Conservation (phyloP, 2,113 vertebrate genomes). For the Anarhynchus alexandrinus region DNA sequence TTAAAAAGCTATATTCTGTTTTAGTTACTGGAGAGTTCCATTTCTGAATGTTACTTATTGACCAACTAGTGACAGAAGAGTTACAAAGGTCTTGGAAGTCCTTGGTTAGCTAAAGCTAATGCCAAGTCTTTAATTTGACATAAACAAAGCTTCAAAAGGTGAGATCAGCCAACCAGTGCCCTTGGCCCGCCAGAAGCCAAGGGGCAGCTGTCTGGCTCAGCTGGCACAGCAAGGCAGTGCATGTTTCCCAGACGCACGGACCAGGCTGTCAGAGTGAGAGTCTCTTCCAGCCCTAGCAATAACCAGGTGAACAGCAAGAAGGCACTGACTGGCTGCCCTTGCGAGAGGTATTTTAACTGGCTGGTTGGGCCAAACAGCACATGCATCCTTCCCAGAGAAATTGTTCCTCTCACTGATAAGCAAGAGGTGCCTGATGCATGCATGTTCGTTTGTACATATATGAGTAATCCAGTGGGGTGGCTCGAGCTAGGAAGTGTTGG, state of each 20-base stretch:
- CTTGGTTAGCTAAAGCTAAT: neutral
- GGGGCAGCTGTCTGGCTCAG: neutral
- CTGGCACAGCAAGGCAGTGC: neutral
- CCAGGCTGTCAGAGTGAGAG: neutral
- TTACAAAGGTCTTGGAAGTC: neutral
- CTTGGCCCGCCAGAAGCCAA: neutral
- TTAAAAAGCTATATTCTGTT: neutral
- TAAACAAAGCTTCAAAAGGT: neutral
- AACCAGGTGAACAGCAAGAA: neutral
- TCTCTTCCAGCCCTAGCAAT: neutral
- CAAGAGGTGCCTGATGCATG: rapidly evolving
- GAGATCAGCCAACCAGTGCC: neutral
- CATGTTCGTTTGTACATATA: rapidly evolving
- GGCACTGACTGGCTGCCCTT: neutral
- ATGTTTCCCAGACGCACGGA: rapidly evolving
- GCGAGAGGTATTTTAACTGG: neutral
- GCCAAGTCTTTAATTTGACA: neutral
- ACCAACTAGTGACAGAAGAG: neutral
- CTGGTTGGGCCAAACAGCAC: too few species aligned
- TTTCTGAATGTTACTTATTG: neutral
- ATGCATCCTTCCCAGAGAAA: neutral
- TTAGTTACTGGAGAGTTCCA: neutral
- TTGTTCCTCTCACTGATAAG: neutral
- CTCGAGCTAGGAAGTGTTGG: neutral
- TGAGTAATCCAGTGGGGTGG: neutral